Conservation (phyloP, 2,113 vertebrate genomes). For the Clarias magur region DNA sequence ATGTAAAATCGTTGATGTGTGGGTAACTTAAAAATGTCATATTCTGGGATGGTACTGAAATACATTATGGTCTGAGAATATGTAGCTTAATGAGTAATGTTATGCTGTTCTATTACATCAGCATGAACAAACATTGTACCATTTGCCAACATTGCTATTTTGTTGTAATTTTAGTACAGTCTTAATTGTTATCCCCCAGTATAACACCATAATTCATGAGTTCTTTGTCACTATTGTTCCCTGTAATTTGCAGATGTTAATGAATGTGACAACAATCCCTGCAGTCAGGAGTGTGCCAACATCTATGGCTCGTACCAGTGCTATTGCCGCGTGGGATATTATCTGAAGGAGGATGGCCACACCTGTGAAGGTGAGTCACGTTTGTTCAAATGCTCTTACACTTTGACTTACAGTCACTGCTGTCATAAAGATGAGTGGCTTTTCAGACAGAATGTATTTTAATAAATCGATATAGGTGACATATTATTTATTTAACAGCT, state of each 20-base stretch:
- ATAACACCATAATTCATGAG: not conserved
- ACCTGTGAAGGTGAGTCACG: constrained; percentile 81
- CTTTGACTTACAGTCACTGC: not conserved
- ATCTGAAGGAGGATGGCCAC: constrained; percentile 85
- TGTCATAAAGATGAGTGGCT: not conserved
- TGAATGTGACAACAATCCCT: constrained; percentile 83
- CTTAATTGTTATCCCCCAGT: not conserved
- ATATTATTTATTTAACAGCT: constrained; percentile 25
- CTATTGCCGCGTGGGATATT: constrained; percentile 90
- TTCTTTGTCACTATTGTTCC: not conserved
- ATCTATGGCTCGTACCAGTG: constrained; percentile 94
- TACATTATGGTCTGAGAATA: not conserved
- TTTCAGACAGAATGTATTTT: constrained; percentile 6
- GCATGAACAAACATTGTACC: not conserved
- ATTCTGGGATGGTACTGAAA: not conserved
- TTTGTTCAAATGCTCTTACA: not conserved
- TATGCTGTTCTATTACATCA: not conserved
- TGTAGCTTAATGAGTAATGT: not conserved
- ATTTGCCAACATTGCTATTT: not conserved
- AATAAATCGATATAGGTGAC: constrained; percentile 38
- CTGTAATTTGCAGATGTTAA: constrained; percentile 79
- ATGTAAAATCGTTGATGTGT: not conserved
- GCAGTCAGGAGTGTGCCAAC: constrained; percentile 93
- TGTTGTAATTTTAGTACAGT: not conserved
- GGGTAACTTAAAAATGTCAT: not conserved